Evolutionary conservation across 2,113 vertebrate species (phyloP), one percentile per base, ranked within the genome.

Genomic region (Platichthys stellatus): DNA sequence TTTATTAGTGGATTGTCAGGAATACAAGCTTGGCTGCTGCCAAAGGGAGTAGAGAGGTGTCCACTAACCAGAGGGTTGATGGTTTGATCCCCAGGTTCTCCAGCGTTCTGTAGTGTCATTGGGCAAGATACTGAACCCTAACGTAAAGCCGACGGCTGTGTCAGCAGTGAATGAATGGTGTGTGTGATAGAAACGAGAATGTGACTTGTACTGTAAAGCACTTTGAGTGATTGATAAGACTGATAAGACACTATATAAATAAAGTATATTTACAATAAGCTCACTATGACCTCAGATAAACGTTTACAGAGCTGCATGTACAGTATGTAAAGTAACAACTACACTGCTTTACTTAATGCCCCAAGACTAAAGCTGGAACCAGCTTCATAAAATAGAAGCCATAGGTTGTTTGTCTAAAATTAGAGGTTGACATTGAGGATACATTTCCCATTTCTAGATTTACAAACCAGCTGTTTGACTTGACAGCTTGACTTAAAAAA

Each of bases 351-450:
- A 2, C 38, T 21, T 58, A 8, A 54, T 54, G n/a, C 10, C 14
- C 18, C 6, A 61, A 47, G n/a, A 21, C 18, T 54, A 61, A 43
- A 11, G 17, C 63, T 49, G 45, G 63, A 28, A 20, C 2, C 21
- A 43, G 58, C 28, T 40, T 49, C 15, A 49, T 26, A 3, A 72
- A 72, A 28, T n/a, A 20, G 43, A 71, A 38, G 17, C 23, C 24
- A 63, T 21, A 51, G 53, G 15, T 60, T 23, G 56, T 49, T 28
- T 64, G 67, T 53, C 63, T 62, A 58, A 68, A 62, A 57, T 24
- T 17, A 69, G 64, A 4, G 17, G 31, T 12, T 23, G 9, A 12
- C 24, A 57, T 61, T 26, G 2, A 58, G 38, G 6, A 57, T 15
- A 12, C 3, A 15, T 13, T 31, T 53, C 28, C 21, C 8, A 38